Evolutionary conservation across 2,113 vertebrate species (phyloP), one percentile per base, ranked within the genome.

Genomic region (Neopipo cinnamomea): DNA sequence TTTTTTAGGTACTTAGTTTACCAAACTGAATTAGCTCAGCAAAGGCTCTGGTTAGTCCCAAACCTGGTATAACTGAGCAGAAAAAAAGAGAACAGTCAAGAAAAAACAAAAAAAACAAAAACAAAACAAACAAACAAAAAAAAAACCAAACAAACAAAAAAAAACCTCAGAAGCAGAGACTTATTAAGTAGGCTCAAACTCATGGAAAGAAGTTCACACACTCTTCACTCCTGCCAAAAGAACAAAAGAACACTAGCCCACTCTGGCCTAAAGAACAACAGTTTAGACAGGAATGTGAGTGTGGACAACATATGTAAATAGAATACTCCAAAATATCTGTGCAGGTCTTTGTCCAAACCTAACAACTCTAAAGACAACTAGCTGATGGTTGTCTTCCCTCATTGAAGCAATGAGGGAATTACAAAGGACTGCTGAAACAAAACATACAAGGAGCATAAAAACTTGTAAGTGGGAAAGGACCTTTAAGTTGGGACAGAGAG

Each of bases 231-330:
- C 66, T 49, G 41, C 22, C 55, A 84, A 89, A 87, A 44, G n/a
- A n/a, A n/a, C n/a, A n/a, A n/a, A n/a, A n/a, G n/a, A n/a, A n/a
- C n/a, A n/a, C n/a, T n/a, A n/a, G n/a, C n/a, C n/a, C n/a, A n/a
- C n/a, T n/a, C n/a, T 4, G 19, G 37, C 68, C 50, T 41, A 41
- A 65, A 77, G 24, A 84, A 52, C 25, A 52, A 39, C 10, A 49
- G 35, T 55, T 56, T 82, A 46, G 62, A 72, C 15, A 58, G 20
- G 20, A 82, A 41, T 2, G 3, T 4, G 12, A 49, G 25, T 9
- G 27, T 30, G 25, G 59, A 80, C 39, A 41, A 44, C 0, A 0
- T 3, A 14, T 6, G 19, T 18, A 44, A 85, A 75, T 31, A 20
- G 37, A 44, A 62, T 24, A 72, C n/a, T 9, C 28, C 55, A 55